These are phyloP conservation scores for Pomatostomus ruficeps DNA, from an alignment of 2,113 vertebrate genomes.

Conservation along the genomic window DNA sequence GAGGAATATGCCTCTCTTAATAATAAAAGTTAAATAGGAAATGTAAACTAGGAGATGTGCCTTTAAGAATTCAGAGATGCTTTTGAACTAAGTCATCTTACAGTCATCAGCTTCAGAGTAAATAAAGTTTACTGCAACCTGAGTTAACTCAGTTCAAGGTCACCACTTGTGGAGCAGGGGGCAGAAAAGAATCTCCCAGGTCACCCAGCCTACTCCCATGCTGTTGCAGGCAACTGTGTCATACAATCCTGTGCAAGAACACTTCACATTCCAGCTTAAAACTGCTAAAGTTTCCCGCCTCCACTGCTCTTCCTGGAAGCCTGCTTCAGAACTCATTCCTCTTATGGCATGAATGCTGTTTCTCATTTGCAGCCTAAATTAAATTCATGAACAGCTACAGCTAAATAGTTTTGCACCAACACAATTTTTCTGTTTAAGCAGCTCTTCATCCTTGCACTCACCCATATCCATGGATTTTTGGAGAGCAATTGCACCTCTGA, in stretches of 20 bases:
- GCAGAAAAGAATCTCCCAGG: background rate
- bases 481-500: background rate
- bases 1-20: background rate
- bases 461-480: background rate
- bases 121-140: conserved; percentile 22
- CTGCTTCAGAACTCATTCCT: background rate
- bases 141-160: conserved; percentile 40
- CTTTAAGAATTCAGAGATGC: conserved; percentile 23
- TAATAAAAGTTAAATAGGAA: background rate
- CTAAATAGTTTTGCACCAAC: background rate
- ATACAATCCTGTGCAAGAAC: background rate
- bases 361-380: background rate
- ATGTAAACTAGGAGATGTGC: background rate
- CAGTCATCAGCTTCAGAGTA: background rate
- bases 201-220: conserved; percentile 13
- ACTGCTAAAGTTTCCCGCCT: background rate
- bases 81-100: conserved; percentile 25
- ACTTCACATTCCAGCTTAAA: background rate
- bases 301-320: background rate
- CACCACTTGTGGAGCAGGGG: background rate
- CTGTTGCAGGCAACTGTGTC: conserved; percentile 33
- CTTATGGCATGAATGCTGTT: background rate
- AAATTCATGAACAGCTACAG: background rate
- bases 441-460: background rate
- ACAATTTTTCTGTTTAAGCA: background rate